phyloP scores from a whole-genome alignment of 2,113 vertebrate genomes.

The Brachyhypopomus gauderio region DNA sequence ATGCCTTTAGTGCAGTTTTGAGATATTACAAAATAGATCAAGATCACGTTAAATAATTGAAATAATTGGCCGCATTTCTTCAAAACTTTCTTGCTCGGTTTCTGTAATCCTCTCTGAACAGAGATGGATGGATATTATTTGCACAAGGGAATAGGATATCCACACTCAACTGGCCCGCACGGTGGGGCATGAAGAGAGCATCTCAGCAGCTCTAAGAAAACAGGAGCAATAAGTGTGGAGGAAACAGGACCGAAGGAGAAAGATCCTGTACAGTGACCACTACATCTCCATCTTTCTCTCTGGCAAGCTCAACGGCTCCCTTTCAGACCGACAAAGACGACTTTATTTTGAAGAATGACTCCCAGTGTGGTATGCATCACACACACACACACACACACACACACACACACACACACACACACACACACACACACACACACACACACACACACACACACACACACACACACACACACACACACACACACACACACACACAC shows the following conservation, averaged over 20 bases:
- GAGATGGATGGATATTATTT: constrained; percentile 50
- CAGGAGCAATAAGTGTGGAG: constrained; percentile 16
- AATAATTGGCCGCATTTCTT: constrained; percentile 25
- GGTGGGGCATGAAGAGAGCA: constrained; percentile 39
- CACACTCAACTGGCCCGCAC: constrained; percentile 50
- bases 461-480: background rate
- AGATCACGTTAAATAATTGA: constrained; percentile 10
- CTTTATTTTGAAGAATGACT: background rate
- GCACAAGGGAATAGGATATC: constrained; percentile 22
- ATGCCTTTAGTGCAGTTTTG: constrained; percentile 22
- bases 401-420: background rate
- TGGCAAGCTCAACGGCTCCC: background rate
- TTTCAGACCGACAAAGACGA: background rate
- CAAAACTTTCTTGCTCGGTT: background rate
- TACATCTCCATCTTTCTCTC: background rate
- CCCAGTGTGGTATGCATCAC: too few relatives aligned
- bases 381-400: background rate
- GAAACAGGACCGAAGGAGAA: background rate
- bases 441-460: background rate
- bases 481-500: too few relatives aligned
- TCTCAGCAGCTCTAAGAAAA: background rate
- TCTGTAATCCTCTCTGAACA: constrained; percentile 8
- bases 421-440: too few relatives aligned
- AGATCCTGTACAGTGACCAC: background rate
- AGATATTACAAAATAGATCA: constrained; percentile 1